A percentile compares a stretch with the other conserved stretches of the same genome.
Evolutionary conservation across 2,113 vertebrate genomes (phyloP).

Genomic region (Pardalotus punctatus): DNA sequence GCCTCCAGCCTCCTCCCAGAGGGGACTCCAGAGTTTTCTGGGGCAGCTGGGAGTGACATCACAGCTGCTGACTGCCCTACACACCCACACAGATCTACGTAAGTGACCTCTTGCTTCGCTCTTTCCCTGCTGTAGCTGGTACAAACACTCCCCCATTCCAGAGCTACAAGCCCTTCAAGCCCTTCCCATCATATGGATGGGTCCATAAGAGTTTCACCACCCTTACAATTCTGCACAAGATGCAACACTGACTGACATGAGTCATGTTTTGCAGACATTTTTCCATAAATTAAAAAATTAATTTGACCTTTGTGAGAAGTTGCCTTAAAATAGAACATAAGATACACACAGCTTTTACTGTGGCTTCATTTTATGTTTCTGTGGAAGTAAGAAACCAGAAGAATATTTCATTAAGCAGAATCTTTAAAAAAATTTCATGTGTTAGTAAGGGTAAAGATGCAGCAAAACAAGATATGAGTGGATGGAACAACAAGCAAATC

Average conservation of each 20-base stretch:
- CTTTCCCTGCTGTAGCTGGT: neutral
- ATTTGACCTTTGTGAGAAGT: neutral
- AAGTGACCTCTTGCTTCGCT: neutral
- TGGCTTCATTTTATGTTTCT: neutral
- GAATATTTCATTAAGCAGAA: neutral
- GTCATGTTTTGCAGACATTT: neutral
- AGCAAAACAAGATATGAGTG: neutral
- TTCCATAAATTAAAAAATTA: neutral
- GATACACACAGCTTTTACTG: neutral
- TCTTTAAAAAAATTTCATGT: neutral
- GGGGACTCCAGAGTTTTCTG: neutral
- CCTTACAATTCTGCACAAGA: neutral
- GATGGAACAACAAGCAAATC: neutral
- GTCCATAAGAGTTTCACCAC: fast-evolving
- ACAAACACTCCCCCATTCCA: neutral
- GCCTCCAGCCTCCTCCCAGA: neutral
- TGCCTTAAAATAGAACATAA: neutral
- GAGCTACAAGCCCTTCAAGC: neutral
- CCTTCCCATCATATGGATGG: neutral
- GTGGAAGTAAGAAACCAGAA: neutral
- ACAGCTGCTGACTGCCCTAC: neutral
- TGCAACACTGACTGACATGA: neutral
- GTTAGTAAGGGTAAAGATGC: neutral
- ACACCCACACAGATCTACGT: too few relatives aligned
- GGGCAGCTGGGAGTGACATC: neutral